A percentile compares a stretch with the other conserved stretches of the same genome.
Conservation (phyloP, 2,888 invertebrate species). For the Ctenicera cuprea region DNA sequence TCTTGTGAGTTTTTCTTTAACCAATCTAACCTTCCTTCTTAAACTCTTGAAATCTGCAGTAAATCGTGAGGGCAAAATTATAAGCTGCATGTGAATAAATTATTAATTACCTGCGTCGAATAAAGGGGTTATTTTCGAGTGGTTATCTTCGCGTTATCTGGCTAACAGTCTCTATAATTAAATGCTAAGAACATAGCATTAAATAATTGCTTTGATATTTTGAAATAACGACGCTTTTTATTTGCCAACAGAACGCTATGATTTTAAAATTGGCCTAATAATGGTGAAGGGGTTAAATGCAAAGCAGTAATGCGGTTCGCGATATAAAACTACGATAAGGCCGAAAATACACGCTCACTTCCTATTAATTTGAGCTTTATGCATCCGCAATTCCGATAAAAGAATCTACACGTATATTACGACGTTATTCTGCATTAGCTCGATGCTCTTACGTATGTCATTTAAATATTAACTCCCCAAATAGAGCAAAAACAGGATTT, state of each 20-base stretch:
- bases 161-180: constrained; percentile 40
- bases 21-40: too few species aligned
- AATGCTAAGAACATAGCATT: constrained; percentile 41
- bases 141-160: constrained; percentile 38
- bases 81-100: constrained; percentile 30
- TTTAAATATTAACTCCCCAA: constrained; percentile 44
- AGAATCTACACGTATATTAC: constrained; percentile 56
- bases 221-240: constrained; percentile 51
- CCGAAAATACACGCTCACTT: constrained; percentile 59
- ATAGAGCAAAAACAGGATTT: constrained; percentile 32
- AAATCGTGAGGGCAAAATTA: constrained; percentile 18
- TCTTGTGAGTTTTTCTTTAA: too few species aligned
- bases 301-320: constrained; percentile 54
- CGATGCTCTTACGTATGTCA: constrained; percentile 40
- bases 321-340: constrained; percentile 63
- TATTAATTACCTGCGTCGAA: constrained; percentile 36
- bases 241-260: constrained; percentile 57
- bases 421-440: constrained; percentile 43
- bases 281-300: constrained; percentile 58
- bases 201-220: constrained; percentile 49
- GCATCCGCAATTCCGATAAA: constrained; percentile 61
- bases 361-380: constrained; percentile 61
- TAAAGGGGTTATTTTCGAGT: constrained; percentile 35
- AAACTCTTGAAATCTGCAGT: not conserved
- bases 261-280: constrained; percentile 63